A percentile compares a stretch with the other conserved stretches of the same genome.
Conservation (phyloP, 1,140 invertebrate species). For the Lasioglossum baleicum region DNA sequence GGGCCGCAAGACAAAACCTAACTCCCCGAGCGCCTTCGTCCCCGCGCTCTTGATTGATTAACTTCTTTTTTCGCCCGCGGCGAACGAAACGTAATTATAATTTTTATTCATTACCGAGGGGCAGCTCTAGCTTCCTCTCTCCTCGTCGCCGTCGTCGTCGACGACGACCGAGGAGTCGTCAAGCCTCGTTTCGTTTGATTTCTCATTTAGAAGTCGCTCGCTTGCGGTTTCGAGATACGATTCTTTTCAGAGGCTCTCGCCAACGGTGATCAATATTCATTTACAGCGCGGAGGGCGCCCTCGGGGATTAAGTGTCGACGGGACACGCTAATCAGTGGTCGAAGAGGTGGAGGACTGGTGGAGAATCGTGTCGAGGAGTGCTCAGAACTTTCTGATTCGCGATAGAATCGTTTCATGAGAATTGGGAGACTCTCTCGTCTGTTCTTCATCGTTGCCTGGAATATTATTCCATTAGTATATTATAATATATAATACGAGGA, state of each 20-base stretch:
- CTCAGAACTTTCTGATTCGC: no score
- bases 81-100: constrained; percentile 79
- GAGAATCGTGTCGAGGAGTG: no score
- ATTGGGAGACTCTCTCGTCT: no score
- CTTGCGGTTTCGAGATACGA: constrained; percentile 79
- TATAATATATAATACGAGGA: no score
- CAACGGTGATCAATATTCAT: constrained; percentile 74
- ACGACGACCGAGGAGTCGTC: constrained; percentile 15
- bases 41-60: constrained; percentile 78
- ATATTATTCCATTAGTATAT: no score
- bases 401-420: no score
- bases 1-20: constrained; percentile 54
- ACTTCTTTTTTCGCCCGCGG: constrained; percentile 64
- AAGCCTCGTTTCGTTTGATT: constrained; percentile 72
- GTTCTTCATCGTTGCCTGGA: no score
- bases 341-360: no score
- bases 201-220: constrained; percentile 74
- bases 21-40: constrained; percentile 23
- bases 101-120: constrained; percentile 78
- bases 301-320: constrained; percentile 58
- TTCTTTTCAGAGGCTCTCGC: constrained; percentile 67
- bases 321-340: constrained; percentile 53
- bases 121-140: no score
- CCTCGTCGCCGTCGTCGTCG: no score
- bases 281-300: constrained; percentile 59